A percentile compares a stretch with the other conserved stretches of the same genome.
Evolutionary conservation across 1,140 invertebrate species (phyloP).

Genomic region (Globodera rostochiensis): DNA sequence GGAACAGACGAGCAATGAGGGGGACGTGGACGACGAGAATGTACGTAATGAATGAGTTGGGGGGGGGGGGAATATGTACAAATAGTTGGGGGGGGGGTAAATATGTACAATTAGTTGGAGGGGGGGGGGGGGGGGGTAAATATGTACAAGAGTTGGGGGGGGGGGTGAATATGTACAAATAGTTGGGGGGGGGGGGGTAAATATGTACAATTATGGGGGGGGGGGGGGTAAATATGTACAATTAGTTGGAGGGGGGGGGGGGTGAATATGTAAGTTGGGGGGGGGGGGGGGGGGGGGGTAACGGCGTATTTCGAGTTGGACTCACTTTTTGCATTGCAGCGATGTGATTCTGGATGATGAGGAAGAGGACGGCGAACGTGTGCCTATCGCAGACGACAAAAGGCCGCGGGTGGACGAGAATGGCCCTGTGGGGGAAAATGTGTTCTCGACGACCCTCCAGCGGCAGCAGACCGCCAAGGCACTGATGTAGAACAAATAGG

Average conservation of each 20-base stretch:
- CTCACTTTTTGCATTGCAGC: conserved; percentile 15
- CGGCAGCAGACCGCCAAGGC: not conserved
- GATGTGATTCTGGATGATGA: conserved; percentile 42
- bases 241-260: too few species aligned
- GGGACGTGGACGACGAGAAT: conserved; percentile 9
- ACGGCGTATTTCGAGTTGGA: not conserved
- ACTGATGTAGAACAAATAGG: not conserved
- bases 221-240: not conserved
- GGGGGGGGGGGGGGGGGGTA: conserved; percentile 1
- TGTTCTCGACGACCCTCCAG: not conserved
- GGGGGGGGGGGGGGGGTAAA: not conserved
- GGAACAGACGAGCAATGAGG: conserved; percentile 23
- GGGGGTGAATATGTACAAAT: too few species aligned
- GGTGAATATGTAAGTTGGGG: not conserved
- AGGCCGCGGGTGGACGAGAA: not conserved
- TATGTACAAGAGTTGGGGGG: not conserved
- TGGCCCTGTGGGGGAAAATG: not conserved
- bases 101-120: too few species aligned
- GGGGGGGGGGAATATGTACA: too few species aligned
- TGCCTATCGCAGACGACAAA: not conserved
- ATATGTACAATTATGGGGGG: too few species aligned
- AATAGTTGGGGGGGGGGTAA: too few species aligned
- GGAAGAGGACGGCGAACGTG: conserved; percentile 17
- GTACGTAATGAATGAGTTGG: not conserved
- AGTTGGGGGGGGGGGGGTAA: not conserved